Conservation (phyloP, 2,888 invertebrate genomes). For the Lampropteryx suffumata region DNA sequence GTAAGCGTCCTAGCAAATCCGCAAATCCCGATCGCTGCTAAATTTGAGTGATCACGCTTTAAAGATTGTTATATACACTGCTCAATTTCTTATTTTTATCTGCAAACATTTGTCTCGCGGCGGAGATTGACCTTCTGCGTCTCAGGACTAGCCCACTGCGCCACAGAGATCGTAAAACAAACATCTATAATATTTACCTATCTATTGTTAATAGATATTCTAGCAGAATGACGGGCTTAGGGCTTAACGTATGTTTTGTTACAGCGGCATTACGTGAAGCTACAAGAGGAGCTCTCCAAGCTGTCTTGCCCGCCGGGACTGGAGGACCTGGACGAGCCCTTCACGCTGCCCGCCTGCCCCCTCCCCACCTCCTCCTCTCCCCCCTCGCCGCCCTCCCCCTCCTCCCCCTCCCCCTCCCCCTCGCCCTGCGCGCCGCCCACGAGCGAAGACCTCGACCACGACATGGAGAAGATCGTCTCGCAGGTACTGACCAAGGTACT, state of each 20-base stretch:
- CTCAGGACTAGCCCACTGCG: no score
- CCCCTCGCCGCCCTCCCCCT: slow-evolving; percentile 19
- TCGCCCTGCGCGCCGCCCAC: slow-evolving; percentile 40
- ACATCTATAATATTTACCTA: no score
- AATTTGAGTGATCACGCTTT: no score
- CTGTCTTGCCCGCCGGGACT: slow-evolving; percentile 90
- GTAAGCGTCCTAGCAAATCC: no score
- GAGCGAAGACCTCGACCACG: slow-evolving; percentile 85
- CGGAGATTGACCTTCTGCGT: no score
- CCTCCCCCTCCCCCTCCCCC: slow-evolving; percentile 24
- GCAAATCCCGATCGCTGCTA: no score
- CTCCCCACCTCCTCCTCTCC: slow-evolving; percentile 48
- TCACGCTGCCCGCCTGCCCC: slow-evolving; percentile 62
- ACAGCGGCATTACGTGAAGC: slow-evolving; percentile 90
- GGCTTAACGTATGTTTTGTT: not conserved
- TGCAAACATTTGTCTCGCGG: no score
- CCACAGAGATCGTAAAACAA: no score
- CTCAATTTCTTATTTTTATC: no score
- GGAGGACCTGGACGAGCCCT: slow-evolving; percentile 86
- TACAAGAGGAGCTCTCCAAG: slow-evolving; percentile 93
- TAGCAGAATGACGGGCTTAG: no score
- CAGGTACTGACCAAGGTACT: slow-evolving; percentile 65
- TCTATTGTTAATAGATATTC: no score
- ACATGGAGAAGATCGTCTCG: slow-evolving; percentile 90
- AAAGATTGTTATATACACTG: no score